These are phyloP conservation scores for Dasyprocta punctata DNA, from an alignment of 2,113 vertebrate genomes.

Conservation along the genomic window DNA sequence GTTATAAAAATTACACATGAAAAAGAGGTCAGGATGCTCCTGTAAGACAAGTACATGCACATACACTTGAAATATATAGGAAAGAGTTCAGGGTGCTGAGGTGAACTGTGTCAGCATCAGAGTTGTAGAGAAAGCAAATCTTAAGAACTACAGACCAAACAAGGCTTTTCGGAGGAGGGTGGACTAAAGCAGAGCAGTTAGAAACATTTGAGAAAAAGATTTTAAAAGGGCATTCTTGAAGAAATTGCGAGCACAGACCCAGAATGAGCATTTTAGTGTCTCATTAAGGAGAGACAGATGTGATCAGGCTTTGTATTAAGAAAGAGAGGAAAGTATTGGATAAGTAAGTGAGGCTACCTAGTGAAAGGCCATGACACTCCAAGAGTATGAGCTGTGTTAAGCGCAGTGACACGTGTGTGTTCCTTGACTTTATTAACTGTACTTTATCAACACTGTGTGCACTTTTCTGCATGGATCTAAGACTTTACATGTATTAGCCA, in stretches of 20 bases:
- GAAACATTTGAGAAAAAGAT: background rate
- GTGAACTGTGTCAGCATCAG: background rate
- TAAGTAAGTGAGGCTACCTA: background rate
- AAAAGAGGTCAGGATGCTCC: background rate
- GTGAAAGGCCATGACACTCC: background rate
- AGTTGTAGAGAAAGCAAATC: background rate
- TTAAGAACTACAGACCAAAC: background rate
- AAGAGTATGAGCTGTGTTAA: background rate
- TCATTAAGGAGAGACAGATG: background rate
- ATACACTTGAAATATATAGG: background rate
- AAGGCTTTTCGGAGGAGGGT: background rate
- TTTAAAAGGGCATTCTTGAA: background rate
- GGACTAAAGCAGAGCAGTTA: background rate
- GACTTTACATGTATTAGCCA: background rate
- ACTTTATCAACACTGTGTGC: background rate
- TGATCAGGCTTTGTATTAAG: background rate
- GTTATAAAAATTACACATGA: background rate
- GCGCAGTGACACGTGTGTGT: background rate
- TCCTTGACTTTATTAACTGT: too few species aligned
- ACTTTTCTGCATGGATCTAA: background rate
- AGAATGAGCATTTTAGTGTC: background rate
- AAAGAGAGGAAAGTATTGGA: background rate
- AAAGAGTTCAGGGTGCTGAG: background rate
- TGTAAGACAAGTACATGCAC: background rate
- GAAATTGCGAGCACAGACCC: background rate